Conservation (phyloP, 1,140 invertebrate genomes). For the Cyrtorhinus lividipennis region DNA sequence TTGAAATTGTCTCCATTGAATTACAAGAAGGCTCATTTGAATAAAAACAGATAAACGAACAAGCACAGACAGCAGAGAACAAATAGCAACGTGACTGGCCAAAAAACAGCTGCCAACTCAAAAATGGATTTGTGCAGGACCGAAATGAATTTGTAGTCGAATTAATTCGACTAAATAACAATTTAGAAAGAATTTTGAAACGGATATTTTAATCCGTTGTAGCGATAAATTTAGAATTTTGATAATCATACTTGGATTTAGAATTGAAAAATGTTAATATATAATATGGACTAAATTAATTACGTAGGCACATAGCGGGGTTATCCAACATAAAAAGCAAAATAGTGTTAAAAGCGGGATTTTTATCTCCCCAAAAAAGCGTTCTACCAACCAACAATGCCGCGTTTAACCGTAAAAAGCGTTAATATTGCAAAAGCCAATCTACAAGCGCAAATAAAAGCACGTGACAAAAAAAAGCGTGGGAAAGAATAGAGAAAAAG, state of each 20-base stretch:
- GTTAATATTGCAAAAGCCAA: conserved; percentile 15
- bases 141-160: neutral
- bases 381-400: conserved; percentile 20
- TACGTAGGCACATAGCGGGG: conserved; percentile 27
- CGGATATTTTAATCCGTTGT: neutral
- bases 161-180: neutral
- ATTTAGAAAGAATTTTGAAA: neutral
- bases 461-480: conserved; percentile 10
- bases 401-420: conserved; percentile 21
- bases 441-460: conserved; percentile 21
- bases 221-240: neutral
- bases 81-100: neutral
- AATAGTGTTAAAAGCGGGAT: conserved; percentile 17
- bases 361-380: conserved; percentile 16
- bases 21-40: neutral
- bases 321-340: conserved; percentile 33
- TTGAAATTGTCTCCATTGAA: neutral
- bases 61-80: neutral
- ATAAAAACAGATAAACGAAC: neutral
- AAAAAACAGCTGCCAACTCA: neutral
- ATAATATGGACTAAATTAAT: neutral
- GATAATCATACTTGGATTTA: neutral
- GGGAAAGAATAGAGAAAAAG: neutral
- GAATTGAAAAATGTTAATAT: neutral
- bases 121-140: neutral